Evolutionary conservation across 2,888 invertebrate genomes (phyloP).

Genomic region (Drosophila kuntzei): DNA sequence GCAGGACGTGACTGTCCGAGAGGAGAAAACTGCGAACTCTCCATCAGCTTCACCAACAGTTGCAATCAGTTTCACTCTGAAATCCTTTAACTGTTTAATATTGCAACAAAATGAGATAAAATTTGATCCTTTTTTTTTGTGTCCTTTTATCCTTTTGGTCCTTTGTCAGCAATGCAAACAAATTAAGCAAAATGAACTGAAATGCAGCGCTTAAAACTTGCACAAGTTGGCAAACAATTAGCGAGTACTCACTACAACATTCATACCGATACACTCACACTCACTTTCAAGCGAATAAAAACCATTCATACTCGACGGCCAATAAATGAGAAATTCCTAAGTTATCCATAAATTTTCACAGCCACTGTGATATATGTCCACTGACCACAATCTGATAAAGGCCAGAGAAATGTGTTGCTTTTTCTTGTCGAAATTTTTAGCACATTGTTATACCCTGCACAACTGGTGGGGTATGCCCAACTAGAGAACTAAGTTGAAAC

Average conservation of each 20-base stretch:
- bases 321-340: slow-evolving; percentile 71
- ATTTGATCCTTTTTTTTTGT: not conserved
- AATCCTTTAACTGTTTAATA: slow-evolving; percentile 77
- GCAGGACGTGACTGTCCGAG: slow-evolving; percentile 40
- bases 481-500: not conserved
- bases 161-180: slow-evolving; percentile 47
- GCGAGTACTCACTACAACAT: slow-evolving; percentile 25
- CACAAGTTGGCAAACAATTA: slow-evolving; percentile 58
- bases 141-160: not conserved
- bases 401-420: slow-evolving; percentile 23
- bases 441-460: slow-evolving; percentile 21
- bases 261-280: not conserved
- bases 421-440: slow-evolving; percentile 15
- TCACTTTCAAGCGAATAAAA: slow-evolving; percentile 2
- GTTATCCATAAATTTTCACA: slow-evolving; percentile 63
- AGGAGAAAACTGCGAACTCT: slow-evolving; percentile 18
- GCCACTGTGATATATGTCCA: slow-evolving; percentile 53
- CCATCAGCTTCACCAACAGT: slow-evolving; percentile 25
- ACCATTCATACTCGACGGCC: slow-evolving; percentile 26
- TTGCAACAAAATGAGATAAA: slow-evolving; percentile 51
- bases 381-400: slow-evolving; percentile 50
- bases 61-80: slow-evolving; percentile 48
- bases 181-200: slow-evolving; percentile 57
- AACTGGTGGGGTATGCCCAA: not conserved
- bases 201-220: slow-evolving; percentile 33